Evolutionary conservation across 2,888 invertebrate species (phyloP).

Genomic region (Drosophila stalkeri): DNA sequence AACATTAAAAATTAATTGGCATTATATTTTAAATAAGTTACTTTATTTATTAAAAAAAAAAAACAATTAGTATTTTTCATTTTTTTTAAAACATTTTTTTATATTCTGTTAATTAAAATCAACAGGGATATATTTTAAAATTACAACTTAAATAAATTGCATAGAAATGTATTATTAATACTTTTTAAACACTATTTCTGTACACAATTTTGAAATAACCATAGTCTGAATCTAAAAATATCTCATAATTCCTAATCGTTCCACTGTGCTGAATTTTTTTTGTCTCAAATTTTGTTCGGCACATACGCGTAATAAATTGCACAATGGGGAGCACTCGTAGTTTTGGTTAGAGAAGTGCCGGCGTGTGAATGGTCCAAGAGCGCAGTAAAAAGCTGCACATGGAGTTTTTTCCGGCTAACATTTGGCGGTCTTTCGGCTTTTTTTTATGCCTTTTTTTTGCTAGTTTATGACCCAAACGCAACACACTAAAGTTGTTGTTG

Average conservation of each 20-base stretch:
- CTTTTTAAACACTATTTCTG: no score
- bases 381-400: conserved; percentile 53
- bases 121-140: no score
- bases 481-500: conserved; percentile 26
- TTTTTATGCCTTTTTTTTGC: conserved; percentile 9
- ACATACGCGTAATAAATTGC: conserved; percentile 71
- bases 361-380: conserved; percentile 70
- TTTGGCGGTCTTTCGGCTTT: conserved; percentile 54
- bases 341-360: conserved; percentile 53
- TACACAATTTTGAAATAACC: no score
- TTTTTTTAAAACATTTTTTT: no score
- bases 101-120: no score
- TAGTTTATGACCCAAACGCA: conserved; percentile 39
- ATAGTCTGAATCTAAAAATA: not conserved
- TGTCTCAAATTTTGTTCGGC: conserved; percentile 42
- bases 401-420: conserved; percentile 31
- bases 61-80: no score
- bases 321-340: conserved; percentile 58
- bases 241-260: not conserved
- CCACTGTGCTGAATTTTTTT: conserved; percentile 26
- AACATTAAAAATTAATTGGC: no score
- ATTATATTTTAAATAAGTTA: no score
- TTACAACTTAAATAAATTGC: no score
- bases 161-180: no score
- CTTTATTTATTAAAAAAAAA: no score